A percentile compares a stretch with the other conserved stretches of the same genome.
Conservation (phyloP, 2,888 invertebrate genomes). For the Phalera bucephala region DNA sequence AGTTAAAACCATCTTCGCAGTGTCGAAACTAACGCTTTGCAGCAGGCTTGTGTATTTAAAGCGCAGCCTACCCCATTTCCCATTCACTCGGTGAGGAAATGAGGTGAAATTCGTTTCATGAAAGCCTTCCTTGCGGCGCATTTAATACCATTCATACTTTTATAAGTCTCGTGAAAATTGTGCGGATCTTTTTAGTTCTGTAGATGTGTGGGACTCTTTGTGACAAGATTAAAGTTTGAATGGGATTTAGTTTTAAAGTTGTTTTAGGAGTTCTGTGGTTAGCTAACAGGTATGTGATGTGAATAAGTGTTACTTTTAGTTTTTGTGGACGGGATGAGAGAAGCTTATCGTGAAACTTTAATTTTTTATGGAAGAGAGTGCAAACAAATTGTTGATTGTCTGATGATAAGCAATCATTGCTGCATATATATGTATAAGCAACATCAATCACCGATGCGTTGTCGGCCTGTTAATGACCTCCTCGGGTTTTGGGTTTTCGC, state of each 20-base stretch:
- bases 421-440: no score
- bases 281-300: no score
- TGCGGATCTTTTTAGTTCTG: slow-evolving; percentile 25
- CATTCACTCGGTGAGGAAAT: slow-evolving; percentile 39
- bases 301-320: no score
- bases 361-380: no score
- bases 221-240: slow-evolving; percentile 15
- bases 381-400: no score
- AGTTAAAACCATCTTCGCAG: slow-evolving; percentile 3
- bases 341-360: no score
- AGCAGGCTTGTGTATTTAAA: slow-evolving; percentile 19
- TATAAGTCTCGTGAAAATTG: slow-evolving; percentile 32
- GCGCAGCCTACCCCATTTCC: slow-evolving; percentile 20
- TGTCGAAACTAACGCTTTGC: slow-evolving; percentile 16
- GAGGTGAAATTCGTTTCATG: slow-evolving; percentile 41
- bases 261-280: no score
- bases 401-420: no score
- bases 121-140: slow-evolving; percentile 31
- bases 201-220: slow-evolving; percentile 15
- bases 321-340: no score
- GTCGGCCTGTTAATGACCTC: no score
- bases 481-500: no score
- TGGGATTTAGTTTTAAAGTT: slow-evolving; percentile 1
- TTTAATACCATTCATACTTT: slow-evolving; percentile 42
- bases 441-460: no score